Evolutionary conservation across 1,140 invertebrate genomes (phyloP).

Genomic region (Oncopodura yosiiana): DNA sequence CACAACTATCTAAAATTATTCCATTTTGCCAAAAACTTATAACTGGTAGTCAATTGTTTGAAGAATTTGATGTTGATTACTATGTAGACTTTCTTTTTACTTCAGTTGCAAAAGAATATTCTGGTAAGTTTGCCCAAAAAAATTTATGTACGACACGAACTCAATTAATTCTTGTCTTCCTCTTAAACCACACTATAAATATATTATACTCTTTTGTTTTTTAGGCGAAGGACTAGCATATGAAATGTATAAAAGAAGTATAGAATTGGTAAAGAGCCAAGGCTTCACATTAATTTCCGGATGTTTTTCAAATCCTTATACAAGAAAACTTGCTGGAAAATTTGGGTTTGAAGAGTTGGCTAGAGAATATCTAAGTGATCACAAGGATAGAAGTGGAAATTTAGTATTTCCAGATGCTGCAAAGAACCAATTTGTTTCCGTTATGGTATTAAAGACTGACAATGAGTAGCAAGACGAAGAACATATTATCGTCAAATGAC

Average conservation of each 20-base stretch:
- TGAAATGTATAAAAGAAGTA: constrained; percentile 26
- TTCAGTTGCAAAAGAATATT: constrained; percentile 21
- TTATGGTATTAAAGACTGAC: constrained; percentile 12
- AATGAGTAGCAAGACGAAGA: too few relatives aligned
- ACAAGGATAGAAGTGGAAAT: constrained; percentile 5
- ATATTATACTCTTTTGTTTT: too few relatives aligned
- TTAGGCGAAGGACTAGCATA: constrained; percentile 17
- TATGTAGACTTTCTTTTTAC: constrained; percentile 23
- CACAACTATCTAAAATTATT: neutral
- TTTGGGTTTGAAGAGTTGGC: constrained; percentile 25
- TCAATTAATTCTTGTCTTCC: too few relatives aligned
- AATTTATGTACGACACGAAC: too few relatives aligned
- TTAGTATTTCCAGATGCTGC: constrained; percentile 4
- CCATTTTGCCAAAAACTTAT: neutral
- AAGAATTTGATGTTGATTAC: constrained; percentile 14
- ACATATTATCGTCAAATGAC: too few relatives aligned
- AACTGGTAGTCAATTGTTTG: constrained; percentile 4
- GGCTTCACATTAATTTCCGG: constrained; percentile 11
- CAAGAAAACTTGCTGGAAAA: constrained; percentile 15
- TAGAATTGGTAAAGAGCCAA: constrained; percentile 10
- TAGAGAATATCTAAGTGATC: neutral
- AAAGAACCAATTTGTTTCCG: neutral
- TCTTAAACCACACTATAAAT: too few relatives aligned
- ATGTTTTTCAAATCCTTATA: constrained; percentile 14
- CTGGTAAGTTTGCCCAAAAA: too few relatives aligned